These are phyloP conservation scores for Antennarius maculatus DNA, from an alignment of 2,797 vertebrate species.

Conservation along the genomic window DNA sequence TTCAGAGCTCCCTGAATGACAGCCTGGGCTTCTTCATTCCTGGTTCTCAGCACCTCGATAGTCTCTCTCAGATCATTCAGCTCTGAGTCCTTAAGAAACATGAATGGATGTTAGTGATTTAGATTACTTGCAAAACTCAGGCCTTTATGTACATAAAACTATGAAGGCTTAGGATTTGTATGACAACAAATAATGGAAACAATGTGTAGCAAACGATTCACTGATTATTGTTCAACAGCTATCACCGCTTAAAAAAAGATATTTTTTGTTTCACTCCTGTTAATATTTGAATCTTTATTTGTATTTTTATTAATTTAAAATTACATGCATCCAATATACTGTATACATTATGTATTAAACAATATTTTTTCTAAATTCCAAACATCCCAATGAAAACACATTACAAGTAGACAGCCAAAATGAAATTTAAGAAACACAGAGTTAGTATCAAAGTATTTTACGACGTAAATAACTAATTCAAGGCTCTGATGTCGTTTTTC, in stretches of 20 bases:
- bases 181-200: too few species aligned
- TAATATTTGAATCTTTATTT: neutral
- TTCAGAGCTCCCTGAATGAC: slow-evolving; percentile 93
- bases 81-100: slow-evolving; percentile 86
- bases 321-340: neutral
- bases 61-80: slow-evolving; percentile 91
- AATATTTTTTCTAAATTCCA: too few species aligned
- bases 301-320: neutral
- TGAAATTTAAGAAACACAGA: too few species aligned
- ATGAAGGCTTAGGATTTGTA: neutral
- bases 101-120: neutral
- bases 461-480: too few species aligned
- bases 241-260: neutral
- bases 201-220: neutral
- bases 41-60: slow-evolving; percentile 89
- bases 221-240: neutral
- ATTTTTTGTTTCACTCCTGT: neutral
- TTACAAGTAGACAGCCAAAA: too few species aligned
- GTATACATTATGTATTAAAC: too few species aligned
- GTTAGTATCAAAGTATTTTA: too few species aligned
- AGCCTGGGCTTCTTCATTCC: slow-evolving; percentile 93
- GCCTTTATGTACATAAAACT: neutral
- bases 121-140: too few species aligned
- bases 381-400: too few species aligned
- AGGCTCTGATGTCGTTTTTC: too few species aligned